These are phyloP conservation scores for Manis crassicaudata DNA, from an alignment of 2,797 vertebrate genomes.

Conservation along the genomic window DNA sequence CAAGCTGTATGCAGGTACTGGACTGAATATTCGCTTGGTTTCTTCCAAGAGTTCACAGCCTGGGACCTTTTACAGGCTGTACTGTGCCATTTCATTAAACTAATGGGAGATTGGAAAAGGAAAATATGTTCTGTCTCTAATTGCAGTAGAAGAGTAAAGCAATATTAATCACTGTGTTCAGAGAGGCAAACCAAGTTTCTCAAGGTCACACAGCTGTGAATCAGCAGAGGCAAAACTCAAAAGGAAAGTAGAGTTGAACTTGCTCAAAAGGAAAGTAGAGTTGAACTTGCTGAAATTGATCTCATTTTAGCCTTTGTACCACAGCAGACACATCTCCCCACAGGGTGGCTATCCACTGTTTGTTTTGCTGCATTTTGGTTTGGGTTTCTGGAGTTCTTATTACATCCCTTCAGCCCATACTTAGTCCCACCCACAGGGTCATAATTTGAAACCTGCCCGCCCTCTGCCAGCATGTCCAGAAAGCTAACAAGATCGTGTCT, in stretches of 20 bases:
- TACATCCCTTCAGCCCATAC: not conserved
- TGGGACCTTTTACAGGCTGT: not conserved
- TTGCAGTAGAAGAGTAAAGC: not conserved
- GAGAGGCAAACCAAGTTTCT: not conserved
- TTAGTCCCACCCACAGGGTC: not conserved
- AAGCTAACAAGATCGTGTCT: constrained; percentile 32
- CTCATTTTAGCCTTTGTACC: not conserved
- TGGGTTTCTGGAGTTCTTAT: not conserved
- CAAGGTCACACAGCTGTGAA: constrained; percentile 25
- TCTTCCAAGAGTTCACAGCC: not conserved
- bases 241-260: not conserved
- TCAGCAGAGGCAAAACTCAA: not conserved
- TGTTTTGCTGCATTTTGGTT: not conserved
- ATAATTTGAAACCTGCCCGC: not conserved
- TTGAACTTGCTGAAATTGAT: not conserved
- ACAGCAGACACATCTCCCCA: not conserved
- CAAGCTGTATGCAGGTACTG: not conserved
- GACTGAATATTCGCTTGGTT: not conserved
- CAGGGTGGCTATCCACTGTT: not conserved
- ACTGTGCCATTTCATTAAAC: not conserved
- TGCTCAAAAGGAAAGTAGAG: not conserved
- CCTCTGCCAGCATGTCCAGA: not conserved
- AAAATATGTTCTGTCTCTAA: not conserved
- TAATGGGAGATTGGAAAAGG: not conserved
- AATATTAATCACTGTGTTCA: not conserved